Evolutionary conservation across 2,888 invertebrate species (phyloP), one percentile per base, ranked within the genome.

Genomic region (Pandemis cinnamomeana): DNA sequence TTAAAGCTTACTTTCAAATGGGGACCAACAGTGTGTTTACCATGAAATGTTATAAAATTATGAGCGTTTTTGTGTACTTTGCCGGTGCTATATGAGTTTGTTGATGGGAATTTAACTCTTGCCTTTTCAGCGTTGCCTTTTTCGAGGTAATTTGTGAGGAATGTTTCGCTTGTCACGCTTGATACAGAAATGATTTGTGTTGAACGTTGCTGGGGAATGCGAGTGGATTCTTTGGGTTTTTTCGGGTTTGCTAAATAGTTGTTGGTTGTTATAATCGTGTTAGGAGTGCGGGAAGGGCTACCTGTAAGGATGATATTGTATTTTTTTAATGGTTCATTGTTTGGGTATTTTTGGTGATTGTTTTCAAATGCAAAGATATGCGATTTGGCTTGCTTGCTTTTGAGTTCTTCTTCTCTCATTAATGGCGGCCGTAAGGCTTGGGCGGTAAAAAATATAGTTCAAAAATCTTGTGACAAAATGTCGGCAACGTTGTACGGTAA

Each of bases 71-170:
- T 44, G 67, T 55, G 44, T 67, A 58, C 27, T 55, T 68, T 67
- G 41, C 53, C 58, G 41, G 42, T 58, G 13, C 42, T 68, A 68
- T 68, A 68, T 13, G 58, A 58, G 67, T 58, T 68, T 68, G 67
- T 68, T 58, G 67, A 68, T 58, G 67, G 55, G 58, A 58, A 68
- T 68, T 68, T 68, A 68, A 68, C 44, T 44, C 58, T 11, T 68
- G 67, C 67, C 44, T 68, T 68, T 46, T 58, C 67, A 68, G 58
- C 67, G 42, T 44, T 58, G 42, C 55, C 58, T 53, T 42, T 46
- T 58, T 44, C 15, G 20, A 27, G 58, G 44, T n/a, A 68, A 68
- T 68, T 68, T 68, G 44, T 13, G 20, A 20, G 58, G 27, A 58
- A 58, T 44, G 55, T 58, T 55, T 68, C 13, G 66, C 66, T 66